Conservation (phyloP, 2,888 invertebrate genomes). For the Ornithoptera alexandrae region DNA sequence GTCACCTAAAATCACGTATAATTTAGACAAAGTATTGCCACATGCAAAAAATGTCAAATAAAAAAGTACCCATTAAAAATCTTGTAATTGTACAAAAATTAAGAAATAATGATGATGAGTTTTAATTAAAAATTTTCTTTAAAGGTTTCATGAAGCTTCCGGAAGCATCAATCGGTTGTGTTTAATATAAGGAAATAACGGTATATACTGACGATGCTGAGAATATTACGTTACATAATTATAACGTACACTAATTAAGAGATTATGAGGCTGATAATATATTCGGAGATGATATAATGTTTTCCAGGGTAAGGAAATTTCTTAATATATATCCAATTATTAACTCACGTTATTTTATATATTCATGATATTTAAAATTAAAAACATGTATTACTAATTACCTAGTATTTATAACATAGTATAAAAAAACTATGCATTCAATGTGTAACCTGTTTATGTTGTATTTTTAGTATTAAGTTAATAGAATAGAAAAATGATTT, state of each 20-base stretch:
- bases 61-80: too few relatives aligned
- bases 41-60: too few relatives aligned
- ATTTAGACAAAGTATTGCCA: too few relatives aligned
- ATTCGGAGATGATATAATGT: constrained; percentile 35
- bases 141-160: background rate
- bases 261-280: constrained; percentile 15
- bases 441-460: too few relatives aligned
- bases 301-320: constrained; percentile 41
- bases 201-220: background rate
- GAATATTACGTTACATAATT: background rate
- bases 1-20: too few relatives aligned
- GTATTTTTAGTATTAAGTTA: too few relatives aligned
- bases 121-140: background rate
- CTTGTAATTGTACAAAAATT: background rate
- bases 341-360: too few relatives aligned
- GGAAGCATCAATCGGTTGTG: background rate
- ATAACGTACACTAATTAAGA: background rate
- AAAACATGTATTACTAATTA: too few relatives aligned
- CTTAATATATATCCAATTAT: background rate
- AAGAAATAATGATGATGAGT: background rate
- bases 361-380: too few relatives aligned
- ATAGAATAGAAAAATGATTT: too few relatives aligned
- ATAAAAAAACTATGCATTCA: too few relatives aligned
- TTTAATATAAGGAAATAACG: background rate
- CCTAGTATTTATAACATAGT: too few relatives aligned